Conservation (phyloP, 2,888 invertebrate species). For the Listrodromus nycthemerus region DNA sequence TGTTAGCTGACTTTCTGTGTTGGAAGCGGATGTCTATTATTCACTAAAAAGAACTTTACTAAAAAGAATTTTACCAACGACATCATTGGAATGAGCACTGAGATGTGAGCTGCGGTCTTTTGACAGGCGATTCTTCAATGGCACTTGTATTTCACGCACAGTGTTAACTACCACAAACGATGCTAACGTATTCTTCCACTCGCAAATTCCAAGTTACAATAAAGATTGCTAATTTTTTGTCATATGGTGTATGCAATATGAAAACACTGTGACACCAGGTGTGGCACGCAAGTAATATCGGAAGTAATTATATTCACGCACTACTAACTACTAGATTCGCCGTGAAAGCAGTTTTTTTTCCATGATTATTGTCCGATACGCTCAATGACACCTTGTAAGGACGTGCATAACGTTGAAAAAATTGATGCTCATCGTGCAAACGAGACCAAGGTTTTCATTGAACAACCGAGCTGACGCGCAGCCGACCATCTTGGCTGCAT, state of each 20-base stretch:
- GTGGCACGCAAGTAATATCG: slow-evolving; percentile 30
- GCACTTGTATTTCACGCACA: slow-evolving; percentile 13
- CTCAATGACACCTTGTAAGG: slow-evolving; percentile 41
- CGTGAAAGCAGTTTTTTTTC: slow-evolving; percentile 53
- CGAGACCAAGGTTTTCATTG: slow-evolving; percentile 20
- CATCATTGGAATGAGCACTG: slow-evolving; percentile 42
- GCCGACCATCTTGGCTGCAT: slow-evolving; percentile 59
- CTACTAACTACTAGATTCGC: neutral
- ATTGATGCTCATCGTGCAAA: slow-evolving; percentile 44
- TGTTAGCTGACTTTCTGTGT: neutral
- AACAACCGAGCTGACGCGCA: slow-evolving; percentile 44
- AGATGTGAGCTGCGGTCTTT: slow-evolving; percentile 61
- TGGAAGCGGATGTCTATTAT: neutral
- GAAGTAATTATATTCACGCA: slow-evolving; percentile 32
- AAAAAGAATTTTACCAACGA: slow-evolving; percentile 39
- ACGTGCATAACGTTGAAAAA: slow-evolving; percentile 34
- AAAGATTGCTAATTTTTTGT: slow-evolving; percentile 34
- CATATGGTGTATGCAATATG: slow-evolving; percentile 6
- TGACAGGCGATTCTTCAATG: slow-evolving; percentile 61
- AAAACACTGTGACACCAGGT: slow-evolving; percentile 13
- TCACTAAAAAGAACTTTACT: neutral
- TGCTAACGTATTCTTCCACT: neutral
- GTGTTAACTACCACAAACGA: slow-evolving; percentile 12
- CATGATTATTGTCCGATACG: slow-evolving; percentile 40
- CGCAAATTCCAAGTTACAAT: slow-evolving; percentile 1